phyloP scores from a whole-genome alignment of 2,113 vertebrate species.

The Tetraodon nigroviridis region DNA sequence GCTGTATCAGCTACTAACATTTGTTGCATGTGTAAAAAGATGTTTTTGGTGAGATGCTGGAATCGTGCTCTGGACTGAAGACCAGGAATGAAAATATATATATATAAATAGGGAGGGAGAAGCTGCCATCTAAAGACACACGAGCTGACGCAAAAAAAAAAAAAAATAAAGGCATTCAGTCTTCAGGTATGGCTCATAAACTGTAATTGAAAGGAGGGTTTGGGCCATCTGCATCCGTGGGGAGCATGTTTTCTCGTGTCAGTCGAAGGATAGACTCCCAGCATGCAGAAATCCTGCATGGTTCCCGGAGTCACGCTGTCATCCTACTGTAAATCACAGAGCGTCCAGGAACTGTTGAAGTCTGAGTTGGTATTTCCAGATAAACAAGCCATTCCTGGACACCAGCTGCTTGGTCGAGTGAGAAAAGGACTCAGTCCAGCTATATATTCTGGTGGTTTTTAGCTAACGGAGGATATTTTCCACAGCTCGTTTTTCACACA shows the following conservation, averaged over 20 bases:
- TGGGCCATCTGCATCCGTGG: constrained; percentile 20
- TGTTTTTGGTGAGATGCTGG: constrained; percentile 20
- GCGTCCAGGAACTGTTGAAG: constrained; percentile 37
- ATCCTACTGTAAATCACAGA: constrained; percentile 52
- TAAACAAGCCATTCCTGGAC: constrained; percentile 65
- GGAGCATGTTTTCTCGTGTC: constrained; percentile 38
- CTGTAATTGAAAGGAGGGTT: constrained; percentile 23
- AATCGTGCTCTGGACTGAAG: constrained; percentile 18
- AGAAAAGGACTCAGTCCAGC: constrained; percentile 27
- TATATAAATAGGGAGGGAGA: not conserved
- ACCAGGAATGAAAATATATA: constrained; percentile 12
- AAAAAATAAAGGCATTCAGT: too few relatives aligned
- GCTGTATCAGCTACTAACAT: not conserved
- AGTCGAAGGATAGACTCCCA: constrained; percentile 32
- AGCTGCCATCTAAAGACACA: not conserved
- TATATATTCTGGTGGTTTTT: constrained; percentile 35
- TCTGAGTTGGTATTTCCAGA: constrained; percentile 69
- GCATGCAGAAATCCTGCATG: constrained; percentile 12
- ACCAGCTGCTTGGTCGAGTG: constrained; percentile 67
- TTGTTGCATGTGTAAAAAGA: constrained; percentile 37
- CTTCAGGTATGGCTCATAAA: constrained; percentile 39
- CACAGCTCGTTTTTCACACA: constrained; percentile 27
- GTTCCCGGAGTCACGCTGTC: constrained; percentile 31
- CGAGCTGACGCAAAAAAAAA: too few relatives aligned
- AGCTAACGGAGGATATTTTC: constrained; percentile 35